Percentiles rank a stretch among this genome's conserved stretches.
Evolutionary conservation across 2,113 vertebrate species (phyloP).

Genomic region (Sphaerodactylus townsendi): DNA sequence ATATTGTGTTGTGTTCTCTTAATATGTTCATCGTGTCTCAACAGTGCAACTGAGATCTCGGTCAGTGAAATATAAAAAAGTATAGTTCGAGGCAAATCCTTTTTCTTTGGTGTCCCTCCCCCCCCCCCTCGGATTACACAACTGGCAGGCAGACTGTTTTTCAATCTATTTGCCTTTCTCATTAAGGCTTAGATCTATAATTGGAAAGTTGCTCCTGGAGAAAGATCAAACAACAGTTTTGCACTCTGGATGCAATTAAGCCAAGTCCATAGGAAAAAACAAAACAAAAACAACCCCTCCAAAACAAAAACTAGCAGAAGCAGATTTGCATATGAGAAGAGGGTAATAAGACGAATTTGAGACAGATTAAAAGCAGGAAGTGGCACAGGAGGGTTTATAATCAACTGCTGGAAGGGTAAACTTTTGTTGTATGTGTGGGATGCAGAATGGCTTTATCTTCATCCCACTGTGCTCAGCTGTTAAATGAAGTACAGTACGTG

Average conservation of each 20-base stretch:
- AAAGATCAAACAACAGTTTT: neutral
- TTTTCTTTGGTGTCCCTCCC: neutral
- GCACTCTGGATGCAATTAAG: neutral
- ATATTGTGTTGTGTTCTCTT: neutral
- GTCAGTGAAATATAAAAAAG: neutral
- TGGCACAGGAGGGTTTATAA: neutral
- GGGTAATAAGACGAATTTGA: neutral
- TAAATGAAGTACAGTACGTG: neutral
- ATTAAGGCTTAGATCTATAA: conserved; percentile 24
- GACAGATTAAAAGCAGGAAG: neutral
- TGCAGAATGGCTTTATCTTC: too few relatives aligned
- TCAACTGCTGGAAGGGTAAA: neutral
- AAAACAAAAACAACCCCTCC: too few relatives aligned
- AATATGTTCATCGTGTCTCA: neutral
- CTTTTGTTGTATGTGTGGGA: neutral
- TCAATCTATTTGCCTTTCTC: conserved; percentile 27
- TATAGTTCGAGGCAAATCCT: neutral
- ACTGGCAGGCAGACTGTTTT: neutral
- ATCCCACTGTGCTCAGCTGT: neutral
- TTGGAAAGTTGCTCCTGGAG: conserved; percentile 1
- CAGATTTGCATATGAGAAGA: neutral
- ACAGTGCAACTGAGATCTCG: neutral
- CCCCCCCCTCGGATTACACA: neutral
- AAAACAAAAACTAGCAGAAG: neutral
- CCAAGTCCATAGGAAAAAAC: neutral